Percentiles rank a stretch among this genome's conserved stretches.
These are phyloP conservation scores for Apodemia mormo DNA, from an alignment of 2,888 invertebrate genomes.

Conservation along the genomic window DNA sequence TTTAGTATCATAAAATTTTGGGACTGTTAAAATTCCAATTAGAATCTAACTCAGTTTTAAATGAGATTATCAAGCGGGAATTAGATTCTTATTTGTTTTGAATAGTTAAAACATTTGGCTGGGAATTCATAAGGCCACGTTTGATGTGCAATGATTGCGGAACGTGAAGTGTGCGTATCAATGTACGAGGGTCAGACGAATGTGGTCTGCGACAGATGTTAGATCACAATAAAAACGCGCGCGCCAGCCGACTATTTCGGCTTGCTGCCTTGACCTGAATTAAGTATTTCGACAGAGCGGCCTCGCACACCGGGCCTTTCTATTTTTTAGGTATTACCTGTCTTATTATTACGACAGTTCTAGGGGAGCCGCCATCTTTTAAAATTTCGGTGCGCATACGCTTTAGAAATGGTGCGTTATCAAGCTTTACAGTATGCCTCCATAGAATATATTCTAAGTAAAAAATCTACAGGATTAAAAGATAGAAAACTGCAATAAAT, in stretches of 20 bases:
- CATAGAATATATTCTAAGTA: not conserved
- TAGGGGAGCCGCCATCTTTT: constrained; percentile 70
- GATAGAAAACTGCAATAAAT: not conserved
- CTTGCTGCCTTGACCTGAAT: constrained; percentile 80
- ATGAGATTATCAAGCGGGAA: not conserved
- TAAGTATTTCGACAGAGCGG: constrained; percentile 79
- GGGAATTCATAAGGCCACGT: constrained; percentile 2
- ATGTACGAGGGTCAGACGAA: constrained; percentile 46
- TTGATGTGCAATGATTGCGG: constrained; percentile 29
- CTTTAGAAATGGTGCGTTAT: constrained; percentile 39
- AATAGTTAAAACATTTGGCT: not conserved
- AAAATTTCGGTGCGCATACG: constrained; percentile 63
- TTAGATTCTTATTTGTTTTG: constrained; percentile 11
- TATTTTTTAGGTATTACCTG: constrained; percentile 82
- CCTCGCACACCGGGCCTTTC: constrained; percentile 81
- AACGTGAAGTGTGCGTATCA: constrained; percentile 27
- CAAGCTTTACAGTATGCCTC: not conserved
- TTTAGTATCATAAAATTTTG: not conserved
- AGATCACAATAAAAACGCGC: constrained; percentile 79
- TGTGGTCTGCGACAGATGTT: constrained; percentile 73
- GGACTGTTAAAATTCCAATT: not conserved
- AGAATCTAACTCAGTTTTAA: not conserved
- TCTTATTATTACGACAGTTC: constrained; percentile 79
- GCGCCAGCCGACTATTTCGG: constrained; percentile 80
- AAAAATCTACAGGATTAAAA: not conserved